Base-by-base conservation (phyloP, 1,140 invertebrate genomes). In the Aphaenogaster rudis region DNA sequence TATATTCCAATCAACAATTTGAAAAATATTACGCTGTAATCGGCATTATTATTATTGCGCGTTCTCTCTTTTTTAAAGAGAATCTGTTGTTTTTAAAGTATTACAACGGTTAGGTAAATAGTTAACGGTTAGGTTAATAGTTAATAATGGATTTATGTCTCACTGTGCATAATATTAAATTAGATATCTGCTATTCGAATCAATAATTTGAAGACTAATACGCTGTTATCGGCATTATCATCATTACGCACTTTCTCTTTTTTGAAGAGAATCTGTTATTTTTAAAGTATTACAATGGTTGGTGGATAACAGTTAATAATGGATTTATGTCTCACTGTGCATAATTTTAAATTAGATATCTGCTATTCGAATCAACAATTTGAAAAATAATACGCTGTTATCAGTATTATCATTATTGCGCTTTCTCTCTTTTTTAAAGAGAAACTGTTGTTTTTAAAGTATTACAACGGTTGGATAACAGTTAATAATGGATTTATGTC, bases 271-370 rank as follows among this genome's bases (percentile, higher is more conserved):
- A 45, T 28, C 21, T 13, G 15, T 36, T 28, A 13, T n/a, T 54
- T 81, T 21, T 54, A 17, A 76, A 59, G 71, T 48, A 63, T 39
- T 36, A 28, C 4, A 52, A 42, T 2, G 7, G n/a, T 45, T 76
- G 33, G 15, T 28, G 28, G 28, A 48, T 50, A 48, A 11, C 28
- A 74, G 45, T 84, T 84, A 76, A 82, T 82, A 74, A 84, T 39
- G 52, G 17, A n/a, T 76, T 74, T 84, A 33, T 50, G 33, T 84
- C 72, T 76, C 57, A 48, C 54, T 48, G 33, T 74, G 54, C n/a
- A 15, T 84, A 84, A 84, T 84, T 84, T 42, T 84, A 71, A 74
- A 84, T 84, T 84, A 84, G 54, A 84, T 76, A 61, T 63, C 28
- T 74, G 9, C 3, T 42, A 61, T 61, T 28, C 8, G 13, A 67